phyloP scores from a whole-genome alignment of 1,140 invertebrate species.

The Plectrocnemia conspersa region DNA sequence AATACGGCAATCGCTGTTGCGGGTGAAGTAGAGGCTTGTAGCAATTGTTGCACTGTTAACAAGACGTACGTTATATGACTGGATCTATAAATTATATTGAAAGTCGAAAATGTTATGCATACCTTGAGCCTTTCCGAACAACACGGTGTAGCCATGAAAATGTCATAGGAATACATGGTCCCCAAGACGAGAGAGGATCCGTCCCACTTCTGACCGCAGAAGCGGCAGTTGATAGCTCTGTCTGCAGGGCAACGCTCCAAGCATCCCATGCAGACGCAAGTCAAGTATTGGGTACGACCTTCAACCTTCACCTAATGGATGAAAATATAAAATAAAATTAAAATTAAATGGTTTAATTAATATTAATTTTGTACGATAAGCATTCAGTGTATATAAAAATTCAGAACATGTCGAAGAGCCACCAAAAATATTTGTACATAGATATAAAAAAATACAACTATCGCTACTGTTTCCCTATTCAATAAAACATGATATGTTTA shows the following conservation, averaged over 20 bases:
- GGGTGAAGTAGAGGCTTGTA: conserved; percentile 79
- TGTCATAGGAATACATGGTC: conserved; percentile 97
- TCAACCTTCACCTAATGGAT: conserved; percentile 76
- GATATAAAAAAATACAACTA: too few species aligned
- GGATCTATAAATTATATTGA: neutral
- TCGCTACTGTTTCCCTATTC: too few species aligned
- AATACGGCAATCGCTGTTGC: conserved; percentile 83
- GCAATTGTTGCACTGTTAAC: conserved; percentile 81
- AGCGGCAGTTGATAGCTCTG: conserved; percentile 67
- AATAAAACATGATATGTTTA: too few species aligned
- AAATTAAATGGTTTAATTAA: too few species aligned
- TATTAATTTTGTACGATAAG: too few species aligned
- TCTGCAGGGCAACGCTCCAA: conserved; percentile 75
- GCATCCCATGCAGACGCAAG: conserved; percentile 90
- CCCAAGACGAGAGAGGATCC: conserved; percentile 88
- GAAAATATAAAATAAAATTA: conserved; percentile 26
- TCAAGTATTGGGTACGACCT: conserved; percentile 82
- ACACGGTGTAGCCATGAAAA: conserved; percentile 94
- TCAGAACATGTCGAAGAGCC: too few species aligned
- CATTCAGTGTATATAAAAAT: too few species aligned
- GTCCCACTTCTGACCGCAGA: conserved; percentile 85
- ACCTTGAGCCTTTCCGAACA: conserved; percentile 90
- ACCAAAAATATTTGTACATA: too few species aligned
- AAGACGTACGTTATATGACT: neutral
- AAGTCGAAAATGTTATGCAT: conserved; percentile 25